Evolutionary conservation across 2,888 invertebrate genomes (phyloP), one percentile per base, ranked within the genome.

Genomic region (Ennomos fuscantarius): DNA sequence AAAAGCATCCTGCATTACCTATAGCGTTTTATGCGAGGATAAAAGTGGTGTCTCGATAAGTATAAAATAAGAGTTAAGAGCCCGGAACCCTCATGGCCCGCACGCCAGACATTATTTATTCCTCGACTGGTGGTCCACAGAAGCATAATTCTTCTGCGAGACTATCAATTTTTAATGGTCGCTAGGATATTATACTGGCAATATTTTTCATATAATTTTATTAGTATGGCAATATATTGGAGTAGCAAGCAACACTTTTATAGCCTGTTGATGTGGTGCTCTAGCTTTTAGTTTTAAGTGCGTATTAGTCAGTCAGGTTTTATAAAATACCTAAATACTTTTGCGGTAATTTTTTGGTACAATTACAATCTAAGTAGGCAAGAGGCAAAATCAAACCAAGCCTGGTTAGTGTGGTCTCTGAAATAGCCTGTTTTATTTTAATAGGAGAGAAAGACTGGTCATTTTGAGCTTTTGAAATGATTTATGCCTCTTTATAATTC

Each of bases 21-120:
- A 81, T 78, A 77, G 76, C 76, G 77, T 81, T 87, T 85, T 83
- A 86, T 81, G 76, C 68, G 72, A 70, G 80, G 82, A 84, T 84
- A 82, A 87, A 86, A 86, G 78, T 83, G 78, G 78, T 81, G 78
- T 81, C 80, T 78, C 86, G 82, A 87, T 88, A 87, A 85, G 82
- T 82, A 81, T 82, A 78, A 82, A 82, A 83, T 84, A 79, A 81
- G 79, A 82, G 78, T 72, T 68, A 74, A 72, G 73, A 73, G 75
- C 71, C 65, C 69, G 69, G 72, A 69, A 69, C 64, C 63, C 57
- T 59, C 56, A 50, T 59, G 67, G 64, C 66, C 65, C 69, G 69
- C 68, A 72, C 72, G 71, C 70, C 70, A 71, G 63, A 62, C 71
- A 69, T 78, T 78, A 78, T 77, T 78, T 78, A 80, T 80, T 72